These are phyloP conservation scores for Pseudotriccus pelzelni DNA, from an alignment of 2,797 vertebrate genomes.

Conservation along the genomic window DNA sequence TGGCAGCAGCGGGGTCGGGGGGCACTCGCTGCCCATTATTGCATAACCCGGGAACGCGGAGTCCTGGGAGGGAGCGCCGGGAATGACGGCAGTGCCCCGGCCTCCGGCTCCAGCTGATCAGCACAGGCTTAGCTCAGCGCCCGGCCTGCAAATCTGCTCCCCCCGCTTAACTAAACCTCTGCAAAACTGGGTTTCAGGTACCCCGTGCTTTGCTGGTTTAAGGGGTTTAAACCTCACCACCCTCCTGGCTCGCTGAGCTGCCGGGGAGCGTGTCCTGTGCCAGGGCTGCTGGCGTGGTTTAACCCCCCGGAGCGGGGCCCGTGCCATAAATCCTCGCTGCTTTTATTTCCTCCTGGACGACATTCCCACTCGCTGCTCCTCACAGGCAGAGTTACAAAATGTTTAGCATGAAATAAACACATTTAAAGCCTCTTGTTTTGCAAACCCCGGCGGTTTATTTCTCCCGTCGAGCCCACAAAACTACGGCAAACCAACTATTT, in stretches of 20 bases:
- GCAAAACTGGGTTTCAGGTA: neutral
- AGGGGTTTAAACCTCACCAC: neutral
- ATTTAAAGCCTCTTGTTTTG: neutral
- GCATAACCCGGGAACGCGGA: neutral
- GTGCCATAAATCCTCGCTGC: neutral
- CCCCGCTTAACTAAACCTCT: neutral
- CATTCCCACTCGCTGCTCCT: rapidly evolving
- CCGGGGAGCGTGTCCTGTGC: neutral
- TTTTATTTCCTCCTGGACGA: neutral
- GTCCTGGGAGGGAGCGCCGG: neutral
- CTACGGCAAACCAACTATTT: neutral
- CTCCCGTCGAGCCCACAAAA: neutral
- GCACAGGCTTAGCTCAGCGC: neutral
- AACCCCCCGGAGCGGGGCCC: rapidly evolving
- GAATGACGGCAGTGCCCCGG: neutral
- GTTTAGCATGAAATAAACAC: neutral
- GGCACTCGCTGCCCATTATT: neutral
- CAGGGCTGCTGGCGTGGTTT: neutral
- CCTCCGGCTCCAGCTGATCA: neutral
- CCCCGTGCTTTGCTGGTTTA: neutral
- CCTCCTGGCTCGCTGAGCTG: neutral
- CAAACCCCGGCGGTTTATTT: neutral
- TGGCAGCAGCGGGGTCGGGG: neutral
- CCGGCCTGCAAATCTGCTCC: neutral
- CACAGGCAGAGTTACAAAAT: neutral